Conservation (phyloP, 2,888 invertebrate species). For the Apodemia arnacis region DNA sequence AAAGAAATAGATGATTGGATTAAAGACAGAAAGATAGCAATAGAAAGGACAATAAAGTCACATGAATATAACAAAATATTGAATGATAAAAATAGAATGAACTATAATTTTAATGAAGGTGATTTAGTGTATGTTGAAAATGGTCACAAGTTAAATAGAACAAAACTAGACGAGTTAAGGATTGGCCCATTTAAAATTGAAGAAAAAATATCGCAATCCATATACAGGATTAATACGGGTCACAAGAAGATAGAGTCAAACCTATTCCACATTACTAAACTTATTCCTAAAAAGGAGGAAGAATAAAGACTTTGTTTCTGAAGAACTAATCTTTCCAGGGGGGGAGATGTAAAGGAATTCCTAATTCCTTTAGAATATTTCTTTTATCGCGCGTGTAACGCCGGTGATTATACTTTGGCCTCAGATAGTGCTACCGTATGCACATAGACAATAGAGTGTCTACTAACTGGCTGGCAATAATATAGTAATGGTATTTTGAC, state of each 20-base stretch:
- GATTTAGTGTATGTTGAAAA: constrained; percentile 45
- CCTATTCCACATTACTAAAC: not conserved
- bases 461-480: too few species aligned
- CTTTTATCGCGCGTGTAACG: too few species aligned
- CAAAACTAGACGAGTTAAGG: constrained; percentile 41
- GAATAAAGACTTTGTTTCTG: too few species aligned
- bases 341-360: too few species aligned
- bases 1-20: constrained; percentile 15
- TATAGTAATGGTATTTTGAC: too few species aligned
- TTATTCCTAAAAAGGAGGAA: not conserved
- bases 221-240: constrained; percentile 45
- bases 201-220: constrained; percentile 43
- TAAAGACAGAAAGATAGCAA: constrained; percentile 53
- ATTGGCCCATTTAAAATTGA: constrained; percentile 44
- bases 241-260: constrained; percentile 16
- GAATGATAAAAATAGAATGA: constrained; percentile 6
- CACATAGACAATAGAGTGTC: too few species aligned
- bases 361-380: too few species aligned
- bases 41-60: constrained; percentile 46
- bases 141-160: constrained; percentile 41
- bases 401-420: too few species aligned
- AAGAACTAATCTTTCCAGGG: too few species aligned
- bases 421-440: too few species aligned
- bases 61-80: constrained; percentile 43
- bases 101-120: constrained; percentile 49